Evolutionary conservation across 2,797 vertebrate genomes (phyloP).

Genomic region (Neosilurus mollespiculum): DNA sequence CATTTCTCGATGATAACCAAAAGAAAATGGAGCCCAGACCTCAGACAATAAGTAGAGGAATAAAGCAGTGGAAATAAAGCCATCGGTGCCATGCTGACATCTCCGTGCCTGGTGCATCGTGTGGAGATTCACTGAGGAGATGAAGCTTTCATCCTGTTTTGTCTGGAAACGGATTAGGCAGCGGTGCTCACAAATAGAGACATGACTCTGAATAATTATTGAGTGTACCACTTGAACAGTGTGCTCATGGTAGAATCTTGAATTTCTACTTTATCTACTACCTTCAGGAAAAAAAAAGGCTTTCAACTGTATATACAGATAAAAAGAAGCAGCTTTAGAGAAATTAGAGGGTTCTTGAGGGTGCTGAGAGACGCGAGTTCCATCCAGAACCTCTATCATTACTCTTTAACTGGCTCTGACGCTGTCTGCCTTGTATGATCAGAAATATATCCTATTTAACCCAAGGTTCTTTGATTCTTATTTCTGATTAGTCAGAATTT

Average conservation of each 20-base stretch:
- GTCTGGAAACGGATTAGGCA: slow-evolving; percentile 18
- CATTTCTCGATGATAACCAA: slow-evolving; percentile 52
- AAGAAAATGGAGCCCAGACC: slow-evolving; percentile 46
- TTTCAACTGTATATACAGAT: not conserved
- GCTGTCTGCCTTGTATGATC: not conserved
- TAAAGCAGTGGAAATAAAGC: slow-evolving; percentile 34
- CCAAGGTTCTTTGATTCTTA: not conserved
- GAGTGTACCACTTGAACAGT: not conserved
- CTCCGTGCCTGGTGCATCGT: not conserved
- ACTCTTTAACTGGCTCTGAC: not conserved
- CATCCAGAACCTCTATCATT: not conserved
- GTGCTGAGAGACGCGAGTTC: not conserved
- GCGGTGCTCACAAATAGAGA: not conserved
- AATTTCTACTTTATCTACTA: not conserved
- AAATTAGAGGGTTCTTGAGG: not conserved
- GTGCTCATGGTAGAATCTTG: not conserved
- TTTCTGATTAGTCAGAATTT: not conserved
- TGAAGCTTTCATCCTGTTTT: slow-evolving; percentile 10
- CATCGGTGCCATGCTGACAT: not conserved
- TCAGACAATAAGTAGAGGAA: slow-evolving; percentile 5
- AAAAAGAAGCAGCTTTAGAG: not conserved
- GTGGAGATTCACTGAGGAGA: slow-evolving; percentile 11
- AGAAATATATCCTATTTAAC: not conserved
- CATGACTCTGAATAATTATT: slow-evolving; percentile 21
- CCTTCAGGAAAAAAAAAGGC: not conserved